Evolutionary conservation across 2,797 vertebrate species (phyloP).

Genomic region (Craterocephalus amniculus): DNA sequence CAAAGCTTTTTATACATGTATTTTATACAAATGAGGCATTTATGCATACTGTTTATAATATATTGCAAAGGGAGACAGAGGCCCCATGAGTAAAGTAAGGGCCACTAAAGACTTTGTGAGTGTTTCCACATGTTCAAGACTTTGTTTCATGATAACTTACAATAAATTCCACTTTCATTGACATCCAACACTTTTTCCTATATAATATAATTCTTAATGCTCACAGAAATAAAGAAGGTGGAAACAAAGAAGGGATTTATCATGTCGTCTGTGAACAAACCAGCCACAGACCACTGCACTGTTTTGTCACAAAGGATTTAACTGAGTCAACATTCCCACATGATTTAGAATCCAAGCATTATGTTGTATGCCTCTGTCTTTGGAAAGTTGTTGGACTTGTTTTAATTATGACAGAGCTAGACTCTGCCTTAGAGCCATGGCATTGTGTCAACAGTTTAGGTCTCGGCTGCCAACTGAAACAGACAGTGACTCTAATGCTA

Average conservation of each 20-base stretch:
- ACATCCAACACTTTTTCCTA: background rate
- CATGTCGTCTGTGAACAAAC: background rate
- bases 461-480: slow-evolving; percentile 23
- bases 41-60: background rate
- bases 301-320: background rate
- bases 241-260: background rate
- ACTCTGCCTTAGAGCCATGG: slow-evolving; percentile 19
- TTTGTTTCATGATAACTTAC: background rate
- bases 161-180: background rate
- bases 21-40: background rate
- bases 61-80: slow-evolving; percentile 11
- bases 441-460: slow-evolving; percentile 20
- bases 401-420: slow-evolving; percentile 28
- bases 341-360: background rate
- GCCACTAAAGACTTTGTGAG: background rate
- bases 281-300: background rate
- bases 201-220: background rate
- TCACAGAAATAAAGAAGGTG: background rate
- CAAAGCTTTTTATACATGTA: background rate
- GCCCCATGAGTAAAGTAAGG: slow-evolving; percentile 7
- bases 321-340: slow-evolving; percentile 7
- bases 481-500: background rate
- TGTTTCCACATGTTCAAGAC: background rate
- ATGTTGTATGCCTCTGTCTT: background rate
- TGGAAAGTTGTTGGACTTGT: slow-evolving; percentile 45